These are phyloP conservation scores for Ceriagrion tenellum DNA, from an alignment of 2,888 invertebrate genomes.

Conservation along the genomic window DNA sequence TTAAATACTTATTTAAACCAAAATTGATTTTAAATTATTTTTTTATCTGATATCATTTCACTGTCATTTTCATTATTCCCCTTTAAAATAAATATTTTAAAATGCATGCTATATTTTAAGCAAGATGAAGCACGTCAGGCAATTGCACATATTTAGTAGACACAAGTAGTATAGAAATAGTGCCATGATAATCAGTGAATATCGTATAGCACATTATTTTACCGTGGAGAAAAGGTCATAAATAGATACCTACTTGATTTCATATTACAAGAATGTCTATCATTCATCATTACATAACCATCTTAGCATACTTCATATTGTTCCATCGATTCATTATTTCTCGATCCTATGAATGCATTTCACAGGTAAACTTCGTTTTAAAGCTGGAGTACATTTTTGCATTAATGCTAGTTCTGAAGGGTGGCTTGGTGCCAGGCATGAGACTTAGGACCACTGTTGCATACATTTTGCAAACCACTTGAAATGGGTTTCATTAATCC, in stretches of 20 bases:
- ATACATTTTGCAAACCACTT: too few species aligned
- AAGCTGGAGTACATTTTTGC: too few species aligned
- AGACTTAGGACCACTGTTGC: too few species aligned
- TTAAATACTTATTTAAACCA: not conserved
- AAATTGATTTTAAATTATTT: not conserved
- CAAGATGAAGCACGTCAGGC: not conserved
- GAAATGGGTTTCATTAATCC: too few species aligned
- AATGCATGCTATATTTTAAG: not conserved
- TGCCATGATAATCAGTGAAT: not conserved
- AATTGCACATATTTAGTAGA: conserved; percentile 16
- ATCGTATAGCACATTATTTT: too few species aligned
- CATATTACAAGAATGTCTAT: not conserved
- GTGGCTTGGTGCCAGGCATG: too few species aligned
- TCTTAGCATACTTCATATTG: not conserved
- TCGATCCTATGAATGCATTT: not conserved
- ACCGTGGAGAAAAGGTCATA: not conserved
- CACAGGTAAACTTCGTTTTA: not conserved
- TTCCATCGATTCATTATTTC: not conserved
- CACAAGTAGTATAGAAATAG: conserved; percentile 18
- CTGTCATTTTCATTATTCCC: conserved; percentile 24
- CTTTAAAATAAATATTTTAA: not conserved
- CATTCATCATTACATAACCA: not conserved
- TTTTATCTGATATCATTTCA: not conserved
- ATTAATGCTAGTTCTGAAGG: too few species aligned
- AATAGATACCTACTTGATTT: not conserved